A percentile compares a stretch with the other conserved stretches of the same genome.
phyloP scores from a whole-genome alignment of 2,113 vertebrate genomes.

The Phainopepla nitens region DNA sequence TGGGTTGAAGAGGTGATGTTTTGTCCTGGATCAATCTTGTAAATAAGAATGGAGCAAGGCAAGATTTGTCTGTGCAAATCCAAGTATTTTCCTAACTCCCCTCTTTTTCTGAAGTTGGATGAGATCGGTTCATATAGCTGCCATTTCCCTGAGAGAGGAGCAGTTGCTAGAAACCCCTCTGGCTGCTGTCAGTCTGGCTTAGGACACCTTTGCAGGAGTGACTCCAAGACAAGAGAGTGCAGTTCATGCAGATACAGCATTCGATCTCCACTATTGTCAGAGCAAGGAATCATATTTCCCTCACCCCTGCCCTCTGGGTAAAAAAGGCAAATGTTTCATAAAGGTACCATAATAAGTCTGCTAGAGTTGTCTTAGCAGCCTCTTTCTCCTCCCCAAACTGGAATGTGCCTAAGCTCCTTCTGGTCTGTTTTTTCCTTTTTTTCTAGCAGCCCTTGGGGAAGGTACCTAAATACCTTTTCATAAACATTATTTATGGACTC shows the following conservation, averaged over 20 bases:
- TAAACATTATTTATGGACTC: conserved; percentile 49
- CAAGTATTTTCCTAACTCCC: background rate
- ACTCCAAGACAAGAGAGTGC: background rate
- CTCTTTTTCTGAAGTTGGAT: background rate
- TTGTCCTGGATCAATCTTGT: background rate
- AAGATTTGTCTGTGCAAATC: background rate
- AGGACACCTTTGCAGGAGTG: background rate
- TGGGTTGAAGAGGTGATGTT: background rate
- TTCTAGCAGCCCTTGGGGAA: conserved; percentile 32
- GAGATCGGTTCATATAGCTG: background rate
- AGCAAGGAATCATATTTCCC: background rate
- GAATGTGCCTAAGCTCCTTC: conserved; percentile 52
- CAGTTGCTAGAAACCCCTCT: conserved; percentile 8
- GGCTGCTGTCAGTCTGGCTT: conserved; percentile 4
- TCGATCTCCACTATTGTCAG: background rate
- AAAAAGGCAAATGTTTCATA: conserved; percentile 35
- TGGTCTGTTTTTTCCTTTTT: conserved; percentile 21
- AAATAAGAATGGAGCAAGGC: background rate
- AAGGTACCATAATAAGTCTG: background rate
- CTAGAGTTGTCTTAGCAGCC: conserved; percentile 5
- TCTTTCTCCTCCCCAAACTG: conserved; percentile 48
- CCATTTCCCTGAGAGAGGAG: background rate
- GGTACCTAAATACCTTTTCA: background rate
- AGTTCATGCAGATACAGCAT: background rate
- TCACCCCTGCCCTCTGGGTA: background rate